Evolutionary conservation across 2,113 vertebrate genomes (phyloP).

Genomic region (Labrus mixtus): DNA sequence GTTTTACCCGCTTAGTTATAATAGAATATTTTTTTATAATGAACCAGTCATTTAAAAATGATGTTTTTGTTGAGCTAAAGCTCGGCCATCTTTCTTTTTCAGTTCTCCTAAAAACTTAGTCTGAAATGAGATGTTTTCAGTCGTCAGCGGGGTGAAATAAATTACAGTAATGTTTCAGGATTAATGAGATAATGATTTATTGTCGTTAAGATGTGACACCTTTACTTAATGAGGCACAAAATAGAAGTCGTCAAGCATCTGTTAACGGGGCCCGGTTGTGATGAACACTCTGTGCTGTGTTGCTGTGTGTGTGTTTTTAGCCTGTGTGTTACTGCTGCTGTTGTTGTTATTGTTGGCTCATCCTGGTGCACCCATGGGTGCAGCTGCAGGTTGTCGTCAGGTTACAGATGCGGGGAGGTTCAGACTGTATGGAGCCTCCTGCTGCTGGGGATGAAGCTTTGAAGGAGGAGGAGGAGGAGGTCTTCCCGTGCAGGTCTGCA

Average conservation of each 20-base stretch:
- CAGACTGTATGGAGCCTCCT: constrained; percentile 34
- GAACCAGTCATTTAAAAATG: too few relatives aligned
- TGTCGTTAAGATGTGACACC: constrained; percentile 50
- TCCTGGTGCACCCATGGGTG: constrained; percentile 23
- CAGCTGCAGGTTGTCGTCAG: constrained; percentile 53
- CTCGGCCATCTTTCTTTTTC: neutral
- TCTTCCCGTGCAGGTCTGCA: constrained; percentile 19
- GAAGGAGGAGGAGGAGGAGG: neutral
- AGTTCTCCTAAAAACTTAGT: neutral
- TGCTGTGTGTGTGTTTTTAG: neutral
- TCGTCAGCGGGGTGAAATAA: constrained; percentile 22
- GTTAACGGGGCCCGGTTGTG: constrained; percentile 4
- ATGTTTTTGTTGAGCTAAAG: neutral
- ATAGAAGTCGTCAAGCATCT: constrained; percentile 55
- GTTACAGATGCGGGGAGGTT: constrained; percentile 26
- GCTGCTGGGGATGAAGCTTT: constrained; percentile 33
- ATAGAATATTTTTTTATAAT: too few relatives aligned
- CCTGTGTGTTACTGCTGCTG: neutral
- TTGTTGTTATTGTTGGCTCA: neutral
- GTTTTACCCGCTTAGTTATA: too few relatives aligned
- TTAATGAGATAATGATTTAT: constrained; percentile 68
- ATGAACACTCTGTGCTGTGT: neutral
- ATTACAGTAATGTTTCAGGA: constrained; percentile 47
- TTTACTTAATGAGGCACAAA: constrained; percentile 64
- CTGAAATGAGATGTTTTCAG: constrained; percentile 6